Percentiles rank a stretch among this genome's conserved stretches.
phyloP scores from a whole-genome alignment of 2,797 vertebrate genomes.

The Spinus olivaceus region DNA sequence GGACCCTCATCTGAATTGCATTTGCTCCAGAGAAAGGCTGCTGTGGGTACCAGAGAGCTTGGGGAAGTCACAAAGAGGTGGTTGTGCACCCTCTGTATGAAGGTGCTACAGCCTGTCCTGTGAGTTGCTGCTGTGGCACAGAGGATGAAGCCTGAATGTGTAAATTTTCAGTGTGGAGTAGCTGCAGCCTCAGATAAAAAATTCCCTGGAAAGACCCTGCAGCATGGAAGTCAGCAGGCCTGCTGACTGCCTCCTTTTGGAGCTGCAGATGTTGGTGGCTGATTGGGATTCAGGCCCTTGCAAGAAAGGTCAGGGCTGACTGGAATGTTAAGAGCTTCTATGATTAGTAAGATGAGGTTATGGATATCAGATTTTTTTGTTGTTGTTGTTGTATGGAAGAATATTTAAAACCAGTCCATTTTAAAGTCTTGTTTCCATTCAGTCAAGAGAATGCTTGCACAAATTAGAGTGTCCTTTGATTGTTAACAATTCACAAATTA shows the following conservation, averaged over 20 bases:
- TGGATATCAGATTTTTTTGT: not conserved
- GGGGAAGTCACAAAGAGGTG: rapidly evolving
- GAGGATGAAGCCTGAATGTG: not conserved
- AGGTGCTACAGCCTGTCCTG: not conserved
- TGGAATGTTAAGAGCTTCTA: not conserved
- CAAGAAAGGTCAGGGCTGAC: not conserved
- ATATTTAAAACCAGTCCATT: not conserved
- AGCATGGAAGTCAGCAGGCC: not conserved
- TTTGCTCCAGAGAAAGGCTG: not conserved
- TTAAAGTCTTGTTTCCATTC: not conserved
- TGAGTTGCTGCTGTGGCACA: not conserved
- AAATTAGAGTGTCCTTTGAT: not conserved
- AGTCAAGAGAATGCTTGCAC: not conserved
- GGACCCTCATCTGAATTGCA: not conserved
- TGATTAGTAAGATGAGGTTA: not conserved
- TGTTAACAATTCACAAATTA: not conserved
- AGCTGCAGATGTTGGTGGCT: not conserved
- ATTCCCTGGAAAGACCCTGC: not conserved
- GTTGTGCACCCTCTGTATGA: rapidly evolving
- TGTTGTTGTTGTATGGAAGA: not conserved
- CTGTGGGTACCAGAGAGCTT: not conserved
- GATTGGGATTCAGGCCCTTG: not conserved
- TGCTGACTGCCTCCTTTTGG: not conserved
- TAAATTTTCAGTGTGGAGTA: not conserved
- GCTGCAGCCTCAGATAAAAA: not conserved